Evolutionary conservation across 2,113 vertebrate genomes (phyloP), one percentile per base, ranked within the genome.

Genomic region (Circaetus cinerascens): DNA sequence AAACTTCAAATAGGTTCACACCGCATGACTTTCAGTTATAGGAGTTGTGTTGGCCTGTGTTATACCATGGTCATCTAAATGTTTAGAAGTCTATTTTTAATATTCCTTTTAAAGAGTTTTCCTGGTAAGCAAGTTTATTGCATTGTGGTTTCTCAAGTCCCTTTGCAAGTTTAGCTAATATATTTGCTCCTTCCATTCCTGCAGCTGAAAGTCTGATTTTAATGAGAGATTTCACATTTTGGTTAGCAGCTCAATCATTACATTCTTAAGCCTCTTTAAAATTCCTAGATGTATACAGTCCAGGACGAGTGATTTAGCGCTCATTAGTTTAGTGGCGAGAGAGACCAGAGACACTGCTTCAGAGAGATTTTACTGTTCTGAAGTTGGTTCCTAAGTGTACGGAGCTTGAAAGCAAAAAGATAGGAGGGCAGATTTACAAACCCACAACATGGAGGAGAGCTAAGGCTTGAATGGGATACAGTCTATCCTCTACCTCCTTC

Each of bases 191-290:
- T 80, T 78, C 63, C 1, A 0, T 55, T 93, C 16, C 72, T 71
- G 59, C 25, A 92, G 76, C 63, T 76, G 76, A 86, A 92, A 86
- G 50, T 50, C 79, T 71, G 64, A 77, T 84, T 88, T 67, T 94
- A 95, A 94, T 23, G 76, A 89, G 63, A 83, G 79, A 86, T 8
- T 86, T 60, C 34, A 36, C 80, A 48, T 84, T 95, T 95, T 72
- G 76, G 46, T 78, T 71, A 75, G 68, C 55, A 78, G 56, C 55
- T 84, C 83, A 71, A 36, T 71, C 72, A 67, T 55, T 71, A 59
- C 29, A 59, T 91, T 78, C 93, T 92, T 93, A 93, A 91, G 64
- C 30, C 64, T 89, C 89, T 95, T 96, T 78, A 89, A 89, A 96
- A 94, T 89, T 94, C 91, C 86, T 94, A 62, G 48, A 95, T 86